Evolutionary conservation across 2,797 vertebrate species (phyloP).

Genomic region (Danio kyathit): DNA sequence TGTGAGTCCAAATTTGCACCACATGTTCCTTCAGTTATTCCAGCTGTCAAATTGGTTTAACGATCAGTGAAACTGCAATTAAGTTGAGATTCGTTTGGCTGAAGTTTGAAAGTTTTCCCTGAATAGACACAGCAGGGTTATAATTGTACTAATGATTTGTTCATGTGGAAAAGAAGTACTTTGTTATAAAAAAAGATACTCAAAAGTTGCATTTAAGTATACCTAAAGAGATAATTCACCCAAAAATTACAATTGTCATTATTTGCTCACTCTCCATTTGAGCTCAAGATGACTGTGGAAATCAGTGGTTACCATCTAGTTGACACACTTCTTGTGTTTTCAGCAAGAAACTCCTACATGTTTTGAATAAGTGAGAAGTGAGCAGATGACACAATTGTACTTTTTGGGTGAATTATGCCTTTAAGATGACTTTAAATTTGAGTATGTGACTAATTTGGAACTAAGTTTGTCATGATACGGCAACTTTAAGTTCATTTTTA

Average conservation of each 20-base stretch:
- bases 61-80: constrained; percentile 1
- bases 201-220: neutral
- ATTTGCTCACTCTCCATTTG: too few species aligned
- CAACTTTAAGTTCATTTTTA: too few species aligned
- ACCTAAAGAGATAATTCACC: neutral
- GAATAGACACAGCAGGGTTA: constrained; percentile 27
- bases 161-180: constrained; percentile 33
- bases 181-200: constrained; percentile 49
- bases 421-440: too few species aligned
- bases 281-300: too few species aligned
- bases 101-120: neutral
- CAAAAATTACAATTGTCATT: neutral
- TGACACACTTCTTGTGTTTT: too few species aligned
- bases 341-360: too few species aligned
- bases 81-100: constrained; percentile 9
- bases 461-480: too few species aligned
- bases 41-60: neutral
- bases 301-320: too few species aligned
- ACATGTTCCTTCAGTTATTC: neutral
- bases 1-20: constrained; percentile 75
- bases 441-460: too few species aligned
- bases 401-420: too few species aligned
- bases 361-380: too few species aligned
- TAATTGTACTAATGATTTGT: constrained; percentile 34
- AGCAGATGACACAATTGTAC: too few species aligned